These are phyloP conservation scores for Astur gentilis DNA, from an alignment of 2,113 vertebrate genomes.

Conservation along the genomic window DNA sequence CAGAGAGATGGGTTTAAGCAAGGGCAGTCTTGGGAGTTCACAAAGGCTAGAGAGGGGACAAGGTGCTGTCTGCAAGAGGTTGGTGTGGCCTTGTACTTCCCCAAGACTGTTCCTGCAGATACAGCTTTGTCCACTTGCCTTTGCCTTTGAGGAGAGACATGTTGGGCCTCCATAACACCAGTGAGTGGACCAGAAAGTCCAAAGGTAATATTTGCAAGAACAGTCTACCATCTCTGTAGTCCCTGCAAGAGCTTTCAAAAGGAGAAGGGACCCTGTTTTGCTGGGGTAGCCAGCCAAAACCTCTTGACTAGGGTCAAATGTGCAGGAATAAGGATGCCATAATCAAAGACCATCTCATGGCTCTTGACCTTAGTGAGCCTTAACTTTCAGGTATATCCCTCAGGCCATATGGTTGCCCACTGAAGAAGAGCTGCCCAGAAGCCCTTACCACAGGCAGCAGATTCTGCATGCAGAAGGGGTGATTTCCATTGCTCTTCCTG, in stretches of 20 bases:
- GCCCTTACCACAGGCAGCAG: neutral
- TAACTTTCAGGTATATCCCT: neutral
- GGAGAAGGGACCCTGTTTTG: neutral
- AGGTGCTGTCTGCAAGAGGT: neutral
- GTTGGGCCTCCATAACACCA: neutral
- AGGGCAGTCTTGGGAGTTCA: neutral
- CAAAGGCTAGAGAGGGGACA: neutral
- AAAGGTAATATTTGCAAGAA: neutral
- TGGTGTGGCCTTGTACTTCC: neutral
- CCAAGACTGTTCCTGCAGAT: neutral
- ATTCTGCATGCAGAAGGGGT: neutral
- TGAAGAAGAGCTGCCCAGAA: neutral
- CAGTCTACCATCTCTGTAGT: neutral
- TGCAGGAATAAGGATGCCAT: neutral
- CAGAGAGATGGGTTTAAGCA: neutral
- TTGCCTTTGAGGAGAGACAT: neutral
- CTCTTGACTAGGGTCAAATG: neutral
- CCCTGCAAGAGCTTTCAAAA: neutral
- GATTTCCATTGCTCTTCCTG: neutral
- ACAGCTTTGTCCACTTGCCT: neutral
- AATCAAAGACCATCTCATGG: neutral
- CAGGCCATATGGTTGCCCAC: neutral
- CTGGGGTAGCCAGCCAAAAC: neutral
- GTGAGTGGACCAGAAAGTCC: neutral
- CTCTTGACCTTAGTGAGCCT: neutral